phyloP scores from a whole-genome alignment of 2,888 invertebrate genomes.

The Danaus chrysippus region DNA sequence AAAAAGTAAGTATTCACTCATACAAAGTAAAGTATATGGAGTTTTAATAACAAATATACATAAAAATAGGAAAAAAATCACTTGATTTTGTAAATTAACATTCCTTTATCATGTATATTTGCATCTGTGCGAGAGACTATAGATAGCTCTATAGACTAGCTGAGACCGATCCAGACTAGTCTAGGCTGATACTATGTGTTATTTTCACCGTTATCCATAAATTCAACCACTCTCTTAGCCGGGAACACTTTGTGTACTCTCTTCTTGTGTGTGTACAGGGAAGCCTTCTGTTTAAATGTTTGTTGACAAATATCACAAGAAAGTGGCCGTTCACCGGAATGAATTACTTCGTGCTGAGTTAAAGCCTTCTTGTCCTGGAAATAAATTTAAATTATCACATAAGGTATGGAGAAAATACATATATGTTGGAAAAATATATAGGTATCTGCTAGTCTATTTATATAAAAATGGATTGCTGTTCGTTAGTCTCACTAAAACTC shows the following conservation, averaged over 20 bases:
- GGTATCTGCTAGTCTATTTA: neutral
- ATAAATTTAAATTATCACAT: neutral
- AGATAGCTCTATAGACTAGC: too few species aligned
- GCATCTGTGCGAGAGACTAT: too few species aligned
- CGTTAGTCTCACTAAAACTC: too few species aligned
- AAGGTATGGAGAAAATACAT: neutral
- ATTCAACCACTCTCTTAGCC: slow-evolving; percentile 50
- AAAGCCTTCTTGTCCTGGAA: slow-evolving; percentile 65
- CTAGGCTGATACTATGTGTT: too few species aligned
- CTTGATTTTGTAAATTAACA: too few species aligned
- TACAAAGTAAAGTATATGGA: too few species aligned
- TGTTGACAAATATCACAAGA: slow-evolving; percentile 68
- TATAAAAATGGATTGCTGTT: too few species aligned
- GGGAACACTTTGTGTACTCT: slow-evolving; percentile 65
- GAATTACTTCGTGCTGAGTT: slow-evolving; percentile 65
- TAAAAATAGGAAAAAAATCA: too few species aligned
- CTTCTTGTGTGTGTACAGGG: slow-evolving; percentile 65
- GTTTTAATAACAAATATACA: too few species aligned
- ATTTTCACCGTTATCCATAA: slow-evolving; percentile 44
- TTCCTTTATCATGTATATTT: too few species aligned
- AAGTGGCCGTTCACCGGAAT: slow-evolving; percentile 60
- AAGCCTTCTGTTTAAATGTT: slow-evolving; percentile 72
- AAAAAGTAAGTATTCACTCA: too few species aligned
- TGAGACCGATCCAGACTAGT: too few species aligned
- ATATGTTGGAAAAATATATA: slow-evolving; percentile 9